Evolutionary conservation across 2,888 invertebrate species (phyloP).

Genomic region (Scotopteryx bipunctaria): DNA sequence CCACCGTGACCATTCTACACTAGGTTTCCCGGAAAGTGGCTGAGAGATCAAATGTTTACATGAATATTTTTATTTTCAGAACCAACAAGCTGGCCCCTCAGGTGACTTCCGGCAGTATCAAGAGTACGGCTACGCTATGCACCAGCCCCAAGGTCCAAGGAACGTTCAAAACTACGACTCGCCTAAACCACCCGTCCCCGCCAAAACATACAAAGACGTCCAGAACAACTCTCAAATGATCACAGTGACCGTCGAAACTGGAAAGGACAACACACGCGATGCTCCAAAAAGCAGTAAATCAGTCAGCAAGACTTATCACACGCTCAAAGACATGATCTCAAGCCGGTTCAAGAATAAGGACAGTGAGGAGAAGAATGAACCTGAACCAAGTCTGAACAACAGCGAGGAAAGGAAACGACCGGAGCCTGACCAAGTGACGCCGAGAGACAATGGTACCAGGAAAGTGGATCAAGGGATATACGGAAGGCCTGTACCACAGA

Average conservation of each 20-base stretch:
- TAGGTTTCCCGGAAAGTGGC: no score
- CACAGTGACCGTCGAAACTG: constrained; percentile 84
- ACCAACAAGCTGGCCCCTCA: constrained; percentile 78
- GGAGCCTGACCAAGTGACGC: constrained; percentile 70
- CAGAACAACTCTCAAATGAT: constrained; percentile 79
- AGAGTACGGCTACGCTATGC: constrained; percentile 80
- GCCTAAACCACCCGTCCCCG: constrained; percentile 76
- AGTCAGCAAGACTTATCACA: constrained; percentile 91
- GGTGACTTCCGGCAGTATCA: constrained; percentile 80
- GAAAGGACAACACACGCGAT: constrained; percentile 82
- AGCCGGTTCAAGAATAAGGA: constrained; percentile 88
- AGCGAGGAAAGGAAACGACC: constrained; percentile 83
- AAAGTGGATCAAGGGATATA: constrained; percentile 85
- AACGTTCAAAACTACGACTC: constrained; percentile 74
- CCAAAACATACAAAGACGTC: constrained; percentile 75
- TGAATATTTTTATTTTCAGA: constrained; percentile 54
- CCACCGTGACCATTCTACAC: no score
- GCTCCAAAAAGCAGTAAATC: constrained; percentile 84
- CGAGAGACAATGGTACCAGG: constrained; percentile 71
- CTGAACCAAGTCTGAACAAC: constrained; percentile 83
- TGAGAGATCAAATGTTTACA: no score
- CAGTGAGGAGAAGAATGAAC: constrained; percentile 81
- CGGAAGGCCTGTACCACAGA: constrained; percentile 83
- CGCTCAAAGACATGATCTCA: constrained; percentile 92
- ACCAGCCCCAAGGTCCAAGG: constrained; percentile 67